Percentiles rank a stretch among this genome's conserved stretches.
These are phyloP conservation scores for Chrysogorgia sp. DNA, from an alignment of 92 coral and sea anemone genomes.

Conservation along the genomic window DNA sequence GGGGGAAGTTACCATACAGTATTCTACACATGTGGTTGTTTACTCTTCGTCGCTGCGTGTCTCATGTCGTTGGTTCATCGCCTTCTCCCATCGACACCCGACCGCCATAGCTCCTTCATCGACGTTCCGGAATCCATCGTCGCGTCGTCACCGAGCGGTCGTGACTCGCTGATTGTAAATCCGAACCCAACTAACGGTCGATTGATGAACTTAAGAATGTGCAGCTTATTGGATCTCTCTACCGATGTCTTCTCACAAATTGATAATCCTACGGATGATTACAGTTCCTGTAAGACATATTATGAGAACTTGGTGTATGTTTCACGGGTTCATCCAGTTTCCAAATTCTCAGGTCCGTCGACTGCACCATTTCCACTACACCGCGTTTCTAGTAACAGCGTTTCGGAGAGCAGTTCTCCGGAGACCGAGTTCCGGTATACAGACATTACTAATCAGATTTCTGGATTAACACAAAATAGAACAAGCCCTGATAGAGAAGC, in stretches of 20 bases:
- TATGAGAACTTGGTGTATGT: background rate
- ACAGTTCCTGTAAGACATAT: background rate
- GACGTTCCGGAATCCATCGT: conserved; percentile 10
- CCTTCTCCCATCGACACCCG: background rate
- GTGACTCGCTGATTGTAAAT: background rate
- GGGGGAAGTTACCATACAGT: conserved; percentile 21
- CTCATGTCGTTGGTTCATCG: background rate
- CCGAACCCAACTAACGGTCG: background rate
- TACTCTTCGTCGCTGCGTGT: conserved; percentile 29
- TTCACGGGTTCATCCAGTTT: background rate
- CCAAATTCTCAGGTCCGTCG: background rate
- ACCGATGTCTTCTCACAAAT: background rate
- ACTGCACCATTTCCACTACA: background rate
- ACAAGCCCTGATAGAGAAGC: too few species aligned
- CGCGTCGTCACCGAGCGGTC: background rate
- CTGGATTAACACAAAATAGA: background rate
- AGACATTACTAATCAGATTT: background rate
- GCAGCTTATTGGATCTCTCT: conserved; percentile 1
- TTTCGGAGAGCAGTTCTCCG: too few species aligned
- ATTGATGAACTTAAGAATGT: background rate
- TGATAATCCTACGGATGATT: background rate
- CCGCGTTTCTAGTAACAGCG: background rate
- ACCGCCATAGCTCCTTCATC: conserved; percentile 2
- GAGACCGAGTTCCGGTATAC: background rate
- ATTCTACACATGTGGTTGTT: conserved; percentile 17